A percentile compares a stretch with the other conserved stretches of the same genome.
Conservation (phyloP, 2,888 invertebrate species). For the Oscheius onirici region DNA sequence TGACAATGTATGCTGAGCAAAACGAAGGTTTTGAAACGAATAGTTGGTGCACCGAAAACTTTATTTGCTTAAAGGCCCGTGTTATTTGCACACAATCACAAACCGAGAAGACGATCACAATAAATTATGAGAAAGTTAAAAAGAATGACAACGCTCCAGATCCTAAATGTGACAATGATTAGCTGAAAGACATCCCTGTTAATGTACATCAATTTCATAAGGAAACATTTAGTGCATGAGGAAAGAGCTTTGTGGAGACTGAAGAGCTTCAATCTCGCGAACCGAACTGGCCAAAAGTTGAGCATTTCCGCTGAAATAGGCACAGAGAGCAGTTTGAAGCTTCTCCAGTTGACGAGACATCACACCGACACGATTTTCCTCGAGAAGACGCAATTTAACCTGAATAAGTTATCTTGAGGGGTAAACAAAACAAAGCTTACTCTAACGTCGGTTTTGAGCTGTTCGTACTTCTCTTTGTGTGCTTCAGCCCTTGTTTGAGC, state of each 20-base stretch:
- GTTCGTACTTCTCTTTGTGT: conserved; percentile 90
- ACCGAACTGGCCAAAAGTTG: conserved; percentile 49
- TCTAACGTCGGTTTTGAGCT: conserved; percentile 88
- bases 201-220: not conserved
- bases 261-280: conserved; percentile 41
- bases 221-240: conserved; percentile 1
- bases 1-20: too few species aligned
- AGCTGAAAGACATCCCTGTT: too few species aligned
- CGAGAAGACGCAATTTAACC: conserved; percentile 92
- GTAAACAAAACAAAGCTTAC: conserved; percentile 33
- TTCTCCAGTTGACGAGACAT: conserved; percentile 53
- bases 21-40: too few species aligned
- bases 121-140: not conserved
- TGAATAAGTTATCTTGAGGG: conserved; percentile 18
- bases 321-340: conserved; percentile 52
- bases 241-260: conserved; percentile 15
- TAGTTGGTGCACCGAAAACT: too few species aligned
- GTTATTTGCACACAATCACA: not conserved
- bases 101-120: conserved; percentile 7
- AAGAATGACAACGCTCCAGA: too few species aligned
- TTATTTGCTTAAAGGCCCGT: conserved; percentile 2
- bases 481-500: conserved; percentile 84
- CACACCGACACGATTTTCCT: conserved; percentile 90
- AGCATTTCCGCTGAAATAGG: conserved; percentile 58
- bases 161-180: too few species aligned